A percentile compares a stretch with the other conserved stretches of the same genome.
Conservation (phyloP, 2,888 invertebrate species). For the Galerucella nymphaeae region DNA sequence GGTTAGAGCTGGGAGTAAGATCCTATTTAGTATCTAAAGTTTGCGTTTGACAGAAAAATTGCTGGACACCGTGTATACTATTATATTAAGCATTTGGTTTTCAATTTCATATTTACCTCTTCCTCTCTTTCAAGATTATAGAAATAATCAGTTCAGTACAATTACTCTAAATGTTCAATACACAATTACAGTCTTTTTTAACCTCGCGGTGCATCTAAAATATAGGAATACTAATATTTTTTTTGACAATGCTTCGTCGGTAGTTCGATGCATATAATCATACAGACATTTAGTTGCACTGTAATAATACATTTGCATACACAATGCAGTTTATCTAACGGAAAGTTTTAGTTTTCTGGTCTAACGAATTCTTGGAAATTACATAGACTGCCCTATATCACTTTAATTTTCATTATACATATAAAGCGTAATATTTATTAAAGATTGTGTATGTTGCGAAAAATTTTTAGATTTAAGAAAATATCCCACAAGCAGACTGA, state of each 20-base stretch:
- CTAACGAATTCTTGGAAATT: conserved; percentile 44
- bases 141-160: too few relatives aligned
- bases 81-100: too few relatives aligned
- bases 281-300: conserved; percentile 37
- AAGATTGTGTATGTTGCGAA: conserved; percentile 32
- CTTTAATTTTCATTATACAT: conserved; percentile 43
- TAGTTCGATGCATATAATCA: conserved; percentile 42
- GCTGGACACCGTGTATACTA: too few relatives aligned
- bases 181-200: background rate
- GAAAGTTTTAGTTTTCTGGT: conserved; percentile 43
- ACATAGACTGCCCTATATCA: conserved; percentile 44
- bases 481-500: background rate
- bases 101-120: too few relatives aligned
- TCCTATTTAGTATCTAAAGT: too few relatives aligned
- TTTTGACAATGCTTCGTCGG: conserved; percentile 41
- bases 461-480: background rate
- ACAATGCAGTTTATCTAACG: conserved; percentile 42
- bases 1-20: too few relatives aligned
- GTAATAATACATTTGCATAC: conserved; percentile 39
- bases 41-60: too few relatives aligned
- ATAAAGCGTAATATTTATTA: conserved; percentile 40
- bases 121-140: too few relatives aligned
- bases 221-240: background rate
- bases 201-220: background rate
- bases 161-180: too few relatives aligned